Conservation (phyloP, 2,888 invertebrate genomes). For the Sycophila texana region DNA sequence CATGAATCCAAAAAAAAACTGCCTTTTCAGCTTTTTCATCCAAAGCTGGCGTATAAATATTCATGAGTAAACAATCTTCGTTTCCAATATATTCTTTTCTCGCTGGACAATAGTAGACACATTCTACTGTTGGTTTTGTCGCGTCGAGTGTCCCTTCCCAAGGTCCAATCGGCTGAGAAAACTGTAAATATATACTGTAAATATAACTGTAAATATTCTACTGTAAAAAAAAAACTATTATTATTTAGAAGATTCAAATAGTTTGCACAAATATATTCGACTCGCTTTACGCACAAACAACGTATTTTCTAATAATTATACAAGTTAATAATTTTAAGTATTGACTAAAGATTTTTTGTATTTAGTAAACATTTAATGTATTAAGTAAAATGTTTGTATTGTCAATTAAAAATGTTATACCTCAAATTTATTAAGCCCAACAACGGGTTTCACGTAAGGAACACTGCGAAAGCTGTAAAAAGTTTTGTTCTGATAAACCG, state of each 20-base stretch:
- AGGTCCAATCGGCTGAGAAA: constrained; percentile 64
- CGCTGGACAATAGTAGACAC: constrained; percentile 67
- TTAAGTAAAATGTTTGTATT: too few relatives aligned
- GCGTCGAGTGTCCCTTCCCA: constrained; percentile 70
- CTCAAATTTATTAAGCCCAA: constrained; percentile 66
- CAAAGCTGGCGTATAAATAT: constrained; percentile 68
- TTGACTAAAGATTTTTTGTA: too few relatives aligned
- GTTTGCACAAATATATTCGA: too few relatives aligned
- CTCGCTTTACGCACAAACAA: too few relatives aligned
- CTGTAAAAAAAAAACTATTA: constrained; percentile 10
- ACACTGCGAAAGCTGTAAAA: constrained; percentile 71
- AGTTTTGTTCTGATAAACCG: constrained; percentile 61
- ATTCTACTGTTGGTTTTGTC: constrained; percentile 64
- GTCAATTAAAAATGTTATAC: constrained; percentile 59
- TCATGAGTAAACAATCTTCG: constrained; percentile 69
- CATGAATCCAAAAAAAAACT: constrained; percentile 68
- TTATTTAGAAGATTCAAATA: not conserved
- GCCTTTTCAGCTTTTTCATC: constrained; percentile 65
- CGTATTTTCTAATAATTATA: too few relatives aligned
- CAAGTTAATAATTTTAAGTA: too few relatives aligned
- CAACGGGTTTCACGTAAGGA: constrained; percentile 69
- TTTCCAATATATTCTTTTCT: constrained; percentile 63
- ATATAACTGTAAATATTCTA: too few relatives aligned
- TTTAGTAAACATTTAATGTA: not conserved
- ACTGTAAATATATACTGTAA: constrained; percentile 41